These are phyloP conservation scores for Hyles lineata DNA, from an alignment of 2,888 invertebrate genomes.

Conservation along the genomic window DNA sequence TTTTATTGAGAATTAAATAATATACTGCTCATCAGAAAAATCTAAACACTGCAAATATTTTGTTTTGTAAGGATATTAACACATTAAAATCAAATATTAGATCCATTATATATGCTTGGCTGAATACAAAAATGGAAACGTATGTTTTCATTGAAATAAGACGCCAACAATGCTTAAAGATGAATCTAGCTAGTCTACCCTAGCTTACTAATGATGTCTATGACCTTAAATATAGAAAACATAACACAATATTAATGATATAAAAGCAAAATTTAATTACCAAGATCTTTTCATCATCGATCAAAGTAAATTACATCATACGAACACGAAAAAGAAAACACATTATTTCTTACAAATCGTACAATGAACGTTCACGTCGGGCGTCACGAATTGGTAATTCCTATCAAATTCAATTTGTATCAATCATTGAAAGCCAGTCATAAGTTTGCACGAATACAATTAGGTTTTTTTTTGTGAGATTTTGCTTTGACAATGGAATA, in stretches of 20 bases:
- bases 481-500: conserved; percentile 8
- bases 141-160: too few relatives aligned
- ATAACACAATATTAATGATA: not conserved
- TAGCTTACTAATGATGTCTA: too few relatives aligned
- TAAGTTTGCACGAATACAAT: conserved; percentile 15
- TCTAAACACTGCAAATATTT: too few relatives aligned
- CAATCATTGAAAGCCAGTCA: conserved; percentile 14
- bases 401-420: conserved; percentile 20
- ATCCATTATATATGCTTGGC: too few relatives aligned
- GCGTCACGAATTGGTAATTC: conserved; percentile 22
- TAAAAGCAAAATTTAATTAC: not conserved
- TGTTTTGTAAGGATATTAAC: too few relatives aligned
- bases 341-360: conserved; percentile 9
- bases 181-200: too few relatives aligned
- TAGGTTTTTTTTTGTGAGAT: conserved; percentile 21
- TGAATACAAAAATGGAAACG: too few relatives aligned
- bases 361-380: not conserved
- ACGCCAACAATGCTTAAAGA: too few relatives aligned
- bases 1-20: too few relatives aligned
- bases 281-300: not conserved
- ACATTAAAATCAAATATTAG: too few relatives aligned
- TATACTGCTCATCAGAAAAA: too few relatives aligned
- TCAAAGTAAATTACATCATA: conserved; percentile 4
- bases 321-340: not conserved
- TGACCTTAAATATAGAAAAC: not conserved